A percentile compares a stretch with the other conserved stretches of the same genome.
Conservation (phyloP, 2,888 invertebrate species). For the Caenorhabditis imperialis region DNA sequence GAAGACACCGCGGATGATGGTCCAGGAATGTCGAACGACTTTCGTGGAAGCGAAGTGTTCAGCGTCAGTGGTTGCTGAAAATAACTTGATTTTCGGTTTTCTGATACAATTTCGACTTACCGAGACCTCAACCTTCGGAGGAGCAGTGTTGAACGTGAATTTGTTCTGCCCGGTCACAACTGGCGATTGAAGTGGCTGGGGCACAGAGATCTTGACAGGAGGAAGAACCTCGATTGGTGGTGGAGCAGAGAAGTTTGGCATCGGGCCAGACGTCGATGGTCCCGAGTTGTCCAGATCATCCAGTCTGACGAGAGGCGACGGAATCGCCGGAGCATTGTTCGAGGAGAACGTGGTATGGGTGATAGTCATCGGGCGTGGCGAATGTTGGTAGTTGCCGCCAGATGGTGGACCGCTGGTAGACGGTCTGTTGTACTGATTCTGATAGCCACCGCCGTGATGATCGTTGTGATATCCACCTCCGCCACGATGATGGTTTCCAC, state of each 20-base stretch:
- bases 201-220: too few species aligned
- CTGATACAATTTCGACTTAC: too few species aligned
- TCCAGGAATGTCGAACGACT: neutral
- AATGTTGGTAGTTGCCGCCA: neutral
- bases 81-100: too few species aligned
- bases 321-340: neutral
- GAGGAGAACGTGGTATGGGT: slow-evolving; percentile 49
- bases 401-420: slow-evolving; percentile 10
- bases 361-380: slow-evolving; percentile 25
- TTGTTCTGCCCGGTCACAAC: too few species aligned
- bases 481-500: slow-evolving; percentile 1
- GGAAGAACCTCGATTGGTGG: too few species aligned
- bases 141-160: too few species aligned
- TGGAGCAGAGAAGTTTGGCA: slow-evolving; percentile 24
- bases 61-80: slow-evolving; percentile 31
- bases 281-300: too few species aligned
- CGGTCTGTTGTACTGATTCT: slow-evolving; percentile 12
- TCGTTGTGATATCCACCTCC: slow-evolving; percentile 16
- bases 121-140: slow-evolving; percentile 20
- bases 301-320: neutral
- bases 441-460: slow-evolving; percentile 10
- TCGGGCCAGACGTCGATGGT: too few species aligned
- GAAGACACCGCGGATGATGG: slow-evolving; percentile 7
- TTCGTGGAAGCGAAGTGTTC: slow-evolving; percentile 16
- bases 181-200: too few species aligned